Conservation (phyloP, 2,113 vertebrate genomes). For the Heteronetta atricapilla region DNA sequence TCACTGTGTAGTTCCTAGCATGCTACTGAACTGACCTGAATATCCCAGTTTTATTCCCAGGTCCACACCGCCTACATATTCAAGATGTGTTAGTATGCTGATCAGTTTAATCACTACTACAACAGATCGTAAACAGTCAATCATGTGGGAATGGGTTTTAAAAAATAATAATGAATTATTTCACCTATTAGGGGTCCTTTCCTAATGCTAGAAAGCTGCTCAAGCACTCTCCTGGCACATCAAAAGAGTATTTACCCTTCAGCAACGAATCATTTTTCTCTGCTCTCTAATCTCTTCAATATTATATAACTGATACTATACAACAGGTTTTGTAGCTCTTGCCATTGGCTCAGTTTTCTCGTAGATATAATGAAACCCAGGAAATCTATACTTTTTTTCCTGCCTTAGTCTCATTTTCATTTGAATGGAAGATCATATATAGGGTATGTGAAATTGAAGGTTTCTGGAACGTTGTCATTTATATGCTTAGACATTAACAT, state of each 20-base stretch:
- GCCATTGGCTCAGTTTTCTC: not conserved
- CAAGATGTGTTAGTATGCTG: not conserved
- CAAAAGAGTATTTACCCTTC: slow-evolving; percentile 50
- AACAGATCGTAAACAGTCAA: not conserved
- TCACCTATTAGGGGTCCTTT: slow-evolving; percentile 37
- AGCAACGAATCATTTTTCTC: slow-evolving; percentile 41
- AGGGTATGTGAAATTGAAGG: not conserved
- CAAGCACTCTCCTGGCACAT: slow-evolving; percentile 11
- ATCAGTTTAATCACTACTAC: slow-evolving; percentile 2
- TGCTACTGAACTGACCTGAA: not conserved
- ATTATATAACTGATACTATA: not conserved
- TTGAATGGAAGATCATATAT: not conserved
- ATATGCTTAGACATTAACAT: not conserved
- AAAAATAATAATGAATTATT: not conserved
- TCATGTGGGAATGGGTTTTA: not conserved
- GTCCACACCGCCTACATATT: not conserved
- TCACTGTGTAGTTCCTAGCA: not conserved
- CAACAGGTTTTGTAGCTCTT: not conserved
- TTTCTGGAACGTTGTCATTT: not conserved
- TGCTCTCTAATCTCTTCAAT: slow-evolving; percentile 31
- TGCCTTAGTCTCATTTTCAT: not conserved
- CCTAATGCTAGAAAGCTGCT: slow-evolving; percentile 25
- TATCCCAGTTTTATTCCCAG: not conserved
- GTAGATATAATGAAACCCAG: not conserved
- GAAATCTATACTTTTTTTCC: not conserved